Base-by-base conservation (phyloP, 2,888 invertebrate species). In the Drosophila leonis region DNA sequence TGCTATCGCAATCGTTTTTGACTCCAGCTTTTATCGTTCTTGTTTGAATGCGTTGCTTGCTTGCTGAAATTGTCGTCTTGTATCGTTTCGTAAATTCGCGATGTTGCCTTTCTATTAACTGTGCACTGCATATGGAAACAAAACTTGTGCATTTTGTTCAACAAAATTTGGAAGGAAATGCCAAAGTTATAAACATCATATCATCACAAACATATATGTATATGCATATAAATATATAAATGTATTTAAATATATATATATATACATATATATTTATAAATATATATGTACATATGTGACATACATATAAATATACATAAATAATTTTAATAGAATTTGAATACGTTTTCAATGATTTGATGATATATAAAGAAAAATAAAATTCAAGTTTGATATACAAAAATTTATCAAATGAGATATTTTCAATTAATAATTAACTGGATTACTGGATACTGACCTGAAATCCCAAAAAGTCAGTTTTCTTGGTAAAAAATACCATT, bases 71-170 rank as follows among this genome's bases (percentile, higher is more conserved):
- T 52, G 37, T 15, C 44, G 49, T 41, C 29, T 55, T n/a, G 52
- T 46, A n/a, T 41, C 29, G 27, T 55, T 33, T 41, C 27, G 13
- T 15, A 33, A 31, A 33, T 46, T 41, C 44, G 46, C 39, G 39
- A 27, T 46, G 39, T 63, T 49, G 29, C 41, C 18, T 12, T 24
- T 24, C 51, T 52, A 56, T 65, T 68, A 60, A 48, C 39, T 60
- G 56, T 72, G 35, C 44, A 63, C 49, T 74, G 44, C 60, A 54
- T 46, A 49, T 61, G 41, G n/a, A 63, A 60, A 48, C 27, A 41
- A 57, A 66, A 62, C 51, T 59, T 60, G 54, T 49, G 61, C 75
- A 79, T 82, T 79, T 82, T 78, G 79, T 75, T 79, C 5, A 67
- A 64, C 57, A 55, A 41, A 79, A 79, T 79, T 79, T 79, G 39